Evolutionary conservation across 2,113 vertebrate species (phyloP).

Genomic region (Corvus hawaiiensis): DNA sequence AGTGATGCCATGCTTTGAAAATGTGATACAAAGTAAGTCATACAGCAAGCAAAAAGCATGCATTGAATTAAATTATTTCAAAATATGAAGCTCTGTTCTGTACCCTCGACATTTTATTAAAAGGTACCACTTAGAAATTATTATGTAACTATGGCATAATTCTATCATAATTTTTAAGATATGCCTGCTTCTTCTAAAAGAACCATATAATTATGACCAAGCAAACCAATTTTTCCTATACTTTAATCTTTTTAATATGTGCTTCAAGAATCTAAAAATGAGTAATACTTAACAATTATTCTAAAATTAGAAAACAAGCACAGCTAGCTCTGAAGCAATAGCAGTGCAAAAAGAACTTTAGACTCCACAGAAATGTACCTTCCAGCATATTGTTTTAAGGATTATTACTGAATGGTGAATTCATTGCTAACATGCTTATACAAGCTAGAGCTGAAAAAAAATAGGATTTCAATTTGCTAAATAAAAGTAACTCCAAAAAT

Average conservation of each 20-base stretch:
- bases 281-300: slow-evolving; percentile 15
- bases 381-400: not conserved
- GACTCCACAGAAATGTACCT: not conserved
- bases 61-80: not conserved
- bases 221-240: not conserved
- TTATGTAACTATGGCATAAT: slow-evolving; percentile 20
- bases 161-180: not conserved
- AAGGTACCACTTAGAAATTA: not conserved
- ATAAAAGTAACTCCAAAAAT: not conserved
- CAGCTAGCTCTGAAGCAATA: not conserved
- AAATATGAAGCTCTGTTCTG: not conserved
- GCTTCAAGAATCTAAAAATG: slow-evolving; percentile 17
- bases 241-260: not conserved
- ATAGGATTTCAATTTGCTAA: not conserved
- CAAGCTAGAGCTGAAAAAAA: not conserved
- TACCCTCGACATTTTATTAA: not conserved
- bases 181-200: not conserved
- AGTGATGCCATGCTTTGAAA: not conserved
- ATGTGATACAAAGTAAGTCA: not conserved
- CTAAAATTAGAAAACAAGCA: slow-evolving; percentile 42
- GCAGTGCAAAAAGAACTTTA: not conserved
- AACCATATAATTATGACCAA: slow-evolving; percentile 32
- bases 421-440: not conserved
- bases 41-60: not conserved
- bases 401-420: not conserved